Conservation (phyloP, 2,888 invertebrate genomes). For the Hydrotaea cyrtoneurina region DNA sequence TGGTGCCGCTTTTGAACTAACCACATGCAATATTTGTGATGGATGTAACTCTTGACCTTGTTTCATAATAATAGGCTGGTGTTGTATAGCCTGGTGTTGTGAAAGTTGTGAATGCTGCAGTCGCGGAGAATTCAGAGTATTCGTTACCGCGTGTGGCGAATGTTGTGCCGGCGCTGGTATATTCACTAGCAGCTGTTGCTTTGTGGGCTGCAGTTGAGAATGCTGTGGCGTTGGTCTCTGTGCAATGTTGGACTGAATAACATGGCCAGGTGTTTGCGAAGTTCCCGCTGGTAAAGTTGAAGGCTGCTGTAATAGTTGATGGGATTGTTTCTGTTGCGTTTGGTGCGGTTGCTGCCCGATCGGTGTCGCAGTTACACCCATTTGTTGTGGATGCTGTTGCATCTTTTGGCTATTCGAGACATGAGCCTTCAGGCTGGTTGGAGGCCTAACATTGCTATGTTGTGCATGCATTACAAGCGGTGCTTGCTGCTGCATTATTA, state of each 20-base stretch:
- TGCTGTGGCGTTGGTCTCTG: slow-evolving; percentile 35
- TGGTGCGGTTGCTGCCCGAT: slow-evolving; percentile 33
- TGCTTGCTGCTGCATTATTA: slow-evolving; percentile 75
- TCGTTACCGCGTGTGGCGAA: slow-evolving; percentile 72
- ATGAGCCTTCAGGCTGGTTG: slow-evolving; percentile 84
- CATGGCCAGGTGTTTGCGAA: slow-evolving; percentile 72
- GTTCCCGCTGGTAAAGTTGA: slow-evolving; percentile 25
- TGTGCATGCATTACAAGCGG: slow-evolving; percentile 78
- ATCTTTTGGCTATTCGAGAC: slow-evolving; percentile 83
- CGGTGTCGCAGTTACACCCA: neutral
- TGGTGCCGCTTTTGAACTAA: slow-evolving; percentile 75
- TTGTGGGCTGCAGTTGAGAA: slow-evolving; percentile 45
- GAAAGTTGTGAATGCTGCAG: slow-evolving; percentile 65
- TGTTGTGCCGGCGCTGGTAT: slow-evolving; percentile 76
- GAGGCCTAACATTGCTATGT: slow-evolving; percentile 80
- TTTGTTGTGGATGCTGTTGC: slow-evolving; percentile 71
- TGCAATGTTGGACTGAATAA: slow-evolving; percentile 73
- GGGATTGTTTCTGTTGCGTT: slow-evolving; percentile 50
- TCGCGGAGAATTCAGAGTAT: slow-evolving; percentile 73
- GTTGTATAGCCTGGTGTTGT: slow-evolving; percentile 69
- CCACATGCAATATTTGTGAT: slow-evolving; percentile 76
- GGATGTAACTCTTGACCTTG: slow-evolving; percentile 71
- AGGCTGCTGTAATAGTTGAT: slow-evolving; percentile 58
- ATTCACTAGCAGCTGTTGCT: slow-evolving; percentile 74
- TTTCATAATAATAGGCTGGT: slow-evolving; percentile 77